Evolutionary conservation across 2,797 vertebrate genomes (phyloP).

Genomic region (Apodemus agrarius): DNA sequence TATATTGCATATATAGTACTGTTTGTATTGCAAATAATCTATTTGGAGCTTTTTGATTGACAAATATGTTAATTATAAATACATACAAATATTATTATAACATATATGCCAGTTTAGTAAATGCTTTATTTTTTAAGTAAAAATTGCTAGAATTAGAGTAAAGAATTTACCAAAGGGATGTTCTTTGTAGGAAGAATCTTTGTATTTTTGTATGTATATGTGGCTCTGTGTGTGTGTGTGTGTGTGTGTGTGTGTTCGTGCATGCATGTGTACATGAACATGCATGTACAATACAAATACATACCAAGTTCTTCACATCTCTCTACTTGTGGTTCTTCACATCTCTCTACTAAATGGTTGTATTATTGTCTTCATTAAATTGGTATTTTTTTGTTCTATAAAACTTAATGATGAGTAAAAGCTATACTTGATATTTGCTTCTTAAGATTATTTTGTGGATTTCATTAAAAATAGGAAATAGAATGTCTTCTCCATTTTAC

Average conservation of each 20-base stretch:
- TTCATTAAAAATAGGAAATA: neutral
- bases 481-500: neutral
- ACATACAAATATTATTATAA: neutral
- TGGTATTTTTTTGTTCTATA: neutral
- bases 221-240: neutral
- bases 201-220: neutral
- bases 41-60: neutral
- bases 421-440: neutral
- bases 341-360: neutral
- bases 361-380: neutral
- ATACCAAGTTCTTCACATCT: neutral
- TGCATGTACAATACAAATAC: neutral
- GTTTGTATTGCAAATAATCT: neutral
- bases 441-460: neutral
- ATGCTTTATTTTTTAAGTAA: neutral
- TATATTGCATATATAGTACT: neutral
- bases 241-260: neutral
- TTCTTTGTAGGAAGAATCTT: neutral
- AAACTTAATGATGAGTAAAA: slow-evolving; percentile 32
- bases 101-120: neutral
- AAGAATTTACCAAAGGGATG: neutral
- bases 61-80: neutral
- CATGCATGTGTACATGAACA: too few species aligned
- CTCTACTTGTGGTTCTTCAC: neutral
- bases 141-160: neutral